Percentiles rank a stretch among this genome's conserved stretches.
Evolutionary conservation across 2,888 invertebrate species (phyloP).

Genomic region (Erpobdella octoculata): DNA sequence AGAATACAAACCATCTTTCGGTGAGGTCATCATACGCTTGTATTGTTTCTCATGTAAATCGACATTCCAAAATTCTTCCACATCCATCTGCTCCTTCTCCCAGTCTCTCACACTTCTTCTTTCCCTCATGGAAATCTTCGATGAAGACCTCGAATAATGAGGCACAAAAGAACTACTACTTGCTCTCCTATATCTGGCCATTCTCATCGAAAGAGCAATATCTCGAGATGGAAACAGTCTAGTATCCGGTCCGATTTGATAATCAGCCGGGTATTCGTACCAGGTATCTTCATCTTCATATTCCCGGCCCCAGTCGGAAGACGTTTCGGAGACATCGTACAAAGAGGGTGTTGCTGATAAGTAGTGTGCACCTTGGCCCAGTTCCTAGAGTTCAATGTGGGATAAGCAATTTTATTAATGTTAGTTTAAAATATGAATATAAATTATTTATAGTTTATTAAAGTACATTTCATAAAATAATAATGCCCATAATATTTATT

Average conservation of each 20-base stretch:
- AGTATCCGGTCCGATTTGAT: conserved; percentile 88
- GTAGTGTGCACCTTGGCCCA: conserved; percentile 34
- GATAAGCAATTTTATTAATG: too few relatives aligned
- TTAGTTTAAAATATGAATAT: too few relatives aligned
- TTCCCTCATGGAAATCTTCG: conserved; percentile 31
- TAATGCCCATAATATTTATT: too few relatives aligned
- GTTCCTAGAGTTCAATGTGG: too few relatives aligned
- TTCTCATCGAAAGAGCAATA: conserved; percentile 33
- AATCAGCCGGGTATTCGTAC: conserved; percentile 60
- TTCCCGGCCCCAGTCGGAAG: conserved; percentile 42
- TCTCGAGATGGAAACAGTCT: conserved; percentile 68
- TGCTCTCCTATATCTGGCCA: conserved; percentile 35
- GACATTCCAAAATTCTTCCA: conserved; percentile 28
- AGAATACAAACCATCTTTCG: conserved; percentile 9
- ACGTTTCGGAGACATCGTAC: conserved; percentile 33
- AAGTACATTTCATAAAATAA: too few relatives aligned
- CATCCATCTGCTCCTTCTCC: conserved; percentile 34
- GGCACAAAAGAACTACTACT: conserved; percentile 9
- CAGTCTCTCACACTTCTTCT: conserved; percentile 36
- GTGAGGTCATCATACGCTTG: conserved; percentile 11
- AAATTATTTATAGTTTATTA: too few relatives aligned
- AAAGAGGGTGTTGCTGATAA: conserved; percentile 34
- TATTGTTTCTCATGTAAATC: conserved; percentile 16
- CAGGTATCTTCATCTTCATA: conserved; percentile 49
- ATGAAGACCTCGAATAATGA: background rate